Conservation (phyloP, 2,888 invertebrate species). For the Ectemnius cavifrons region DNA sequence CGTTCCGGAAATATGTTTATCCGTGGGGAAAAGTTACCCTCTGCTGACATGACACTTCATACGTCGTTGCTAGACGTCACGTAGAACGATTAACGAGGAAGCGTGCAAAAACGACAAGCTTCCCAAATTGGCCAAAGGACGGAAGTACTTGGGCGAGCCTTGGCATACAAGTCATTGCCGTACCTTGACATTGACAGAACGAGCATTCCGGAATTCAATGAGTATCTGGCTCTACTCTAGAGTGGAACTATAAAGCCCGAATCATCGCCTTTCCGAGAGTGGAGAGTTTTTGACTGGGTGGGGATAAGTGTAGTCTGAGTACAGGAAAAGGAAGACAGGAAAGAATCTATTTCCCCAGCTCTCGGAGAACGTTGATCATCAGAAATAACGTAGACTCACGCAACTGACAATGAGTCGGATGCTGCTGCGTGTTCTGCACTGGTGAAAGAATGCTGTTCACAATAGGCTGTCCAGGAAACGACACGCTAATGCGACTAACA, state of each 20-base stretch:
- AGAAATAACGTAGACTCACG: too few species aligned
- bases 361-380: too few species aligned
- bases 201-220: neutral
- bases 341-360: too few species aligned
- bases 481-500: neutral
- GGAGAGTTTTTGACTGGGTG: neutral
- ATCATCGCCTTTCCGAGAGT: slow-evolving; percentile 3
- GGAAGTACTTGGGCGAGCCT: neutral
- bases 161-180: neutral
- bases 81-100: too few species aligned
- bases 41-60: too few species aligned
- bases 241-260: neutral
- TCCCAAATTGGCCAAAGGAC: neutral
- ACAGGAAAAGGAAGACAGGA: too few species aligned
- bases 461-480: slow-evolving; percentile 6
- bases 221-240: neutral
- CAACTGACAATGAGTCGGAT: too few species aligned
- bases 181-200: slow-evolving; percentile 15
- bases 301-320: neutral
- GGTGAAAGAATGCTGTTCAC: slow-evolving; percentile 8
- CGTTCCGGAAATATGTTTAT: neutral
- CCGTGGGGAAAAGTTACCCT: neutral
- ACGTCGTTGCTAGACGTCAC: too few species aligned
- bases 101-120: neutral
- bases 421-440: too few species aligned